Evolutionary conservation across 1,140 invertebrate species (phyloP), one percentile per base, ranked within the genome.

Genomic region (Oryctes rhinoceros): DNA sequence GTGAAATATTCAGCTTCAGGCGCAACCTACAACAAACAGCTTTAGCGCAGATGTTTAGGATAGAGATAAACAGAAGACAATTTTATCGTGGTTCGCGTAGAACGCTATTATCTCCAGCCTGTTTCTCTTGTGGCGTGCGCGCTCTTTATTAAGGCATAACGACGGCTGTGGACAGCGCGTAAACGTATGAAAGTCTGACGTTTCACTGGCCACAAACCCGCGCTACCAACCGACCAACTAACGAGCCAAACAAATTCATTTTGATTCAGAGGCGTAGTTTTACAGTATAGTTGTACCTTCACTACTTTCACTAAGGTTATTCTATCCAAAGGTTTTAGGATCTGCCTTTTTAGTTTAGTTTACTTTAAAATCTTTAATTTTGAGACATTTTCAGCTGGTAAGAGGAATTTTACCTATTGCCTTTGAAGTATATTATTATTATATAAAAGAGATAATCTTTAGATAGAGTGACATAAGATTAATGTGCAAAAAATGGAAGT

Each of bases 91-190:
- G 15, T 62, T 20, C 7, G 1, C 53, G 13, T 62, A 62, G 53
- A 62, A 62, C 53, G 20, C 15, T 20, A 62, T 62, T 62, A 62
- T 62, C 53, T 62, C 20, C 5, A 20, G 53, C 15, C 4, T 62
- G 20, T 20, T 62, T 62, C 53, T 62, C 53, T 62, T 35, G 4
- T 74, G 18, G 71, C 71, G 71, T 74, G 71, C 71, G 71, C 37
- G 20, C 71, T 30, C 24, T 74, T 74, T 62, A 74, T 74, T 74
- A 74, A 74, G 71, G 71, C 24, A 74, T 74, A 74, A 74, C 71
- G 71, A 30, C 6, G 71, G 71, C 37, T 0, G 71, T 74, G 18
- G 71, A 74, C 71, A 74, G 10, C n/a, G 24, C 53, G 53, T 62
- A 18, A 62, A 62, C 53, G 53, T 20, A 62, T 62, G 20, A 62